Evolutionary conservation across 1,140 invertebrate species (phyloP).

Genomic region (Homarus americanus): DNA sequence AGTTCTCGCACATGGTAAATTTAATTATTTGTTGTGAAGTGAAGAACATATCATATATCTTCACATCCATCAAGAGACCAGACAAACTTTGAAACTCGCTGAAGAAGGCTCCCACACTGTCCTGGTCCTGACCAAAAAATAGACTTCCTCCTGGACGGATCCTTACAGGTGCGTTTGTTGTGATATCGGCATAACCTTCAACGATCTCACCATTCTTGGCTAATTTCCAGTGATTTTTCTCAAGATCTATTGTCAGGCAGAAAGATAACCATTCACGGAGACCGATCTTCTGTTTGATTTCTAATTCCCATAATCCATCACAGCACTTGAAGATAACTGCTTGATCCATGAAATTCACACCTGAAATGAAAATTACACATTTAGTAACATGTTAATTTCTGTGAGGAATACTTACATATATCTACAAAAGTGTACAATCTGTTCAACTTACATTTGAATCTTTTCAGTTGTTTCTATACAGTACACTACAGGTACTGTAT

Average conservation of each 20-base stretch:
- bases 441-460: no score
- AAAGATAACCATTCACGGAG: conserved; percentile 23
- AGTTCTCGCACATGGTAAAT: not conserved
- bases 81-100: conserved; percentile 2
- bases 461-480: no score
- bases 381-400: no score
- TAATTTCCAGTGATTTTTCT: not conserved
- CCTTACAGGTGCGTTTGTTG: not conserved
- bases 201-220: not conserved
- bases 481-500: no score
- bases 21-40: not conserved
- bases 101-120: not conserved
- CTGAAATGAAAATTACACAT: not conserved
- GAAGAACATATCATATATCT: conserved; percentile 12
- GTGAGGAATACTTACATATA: no score
- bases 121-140: conserved; percentile 23
- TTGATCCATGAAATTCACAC: not conserved
- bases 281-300: not conserved
- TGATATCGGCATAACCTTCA: not conserved
- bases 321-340: not conserved
- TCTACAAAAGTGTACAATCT: no score
- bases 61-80: not conserved
- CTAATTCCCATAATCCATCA: not conserved
- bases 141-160: not conserved
- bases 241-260: conserved; percentile 14